Conservation (phyloP, 2,797 vertebrate species). For the Artibeus lituratus region DNA sequence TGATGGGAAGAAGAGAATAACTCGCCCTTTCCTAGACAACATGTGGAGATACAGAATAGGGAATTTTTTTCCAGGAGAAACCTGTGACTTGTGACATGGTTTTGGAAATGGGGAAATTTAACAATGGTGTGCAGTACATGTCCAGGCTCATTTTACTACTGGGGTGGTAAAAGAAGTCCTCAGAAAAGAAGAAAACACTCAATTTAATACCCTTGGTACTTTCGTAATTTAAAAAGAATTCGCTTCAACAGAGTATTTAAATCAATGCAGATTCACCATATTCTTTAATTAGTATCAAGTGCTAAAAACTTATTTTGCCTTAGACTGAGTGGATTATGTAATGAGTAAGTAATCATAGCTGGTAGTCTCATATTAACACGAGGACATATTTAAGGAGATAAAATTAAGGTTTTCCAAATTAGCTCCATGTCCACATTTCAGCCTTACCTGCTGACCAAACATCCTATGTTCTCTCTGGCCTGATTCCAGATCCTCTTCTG, state of each 20-base stretch:
- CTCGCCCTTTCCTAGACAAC: neutral
- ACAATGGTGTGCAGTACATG: neutral
- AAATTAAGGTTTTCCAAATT: neutral
- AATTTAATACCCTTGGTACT: neutral
- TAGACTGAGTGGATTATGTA: neutral
- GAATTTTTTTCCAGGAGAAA: neutral
- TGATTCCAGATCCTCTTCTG: constrained; percentile 89
- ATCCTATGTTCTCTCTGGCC: constrained; percentile 84
- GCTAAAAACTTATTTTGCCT: neutral
- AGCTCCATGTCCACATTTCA: neutral
- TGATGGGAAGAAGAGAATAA: neutral
- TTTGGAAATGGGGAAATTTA: neutral
- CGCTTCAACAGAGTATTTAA: neutral
- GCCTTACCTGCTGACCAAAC: constrained; percentile 85
- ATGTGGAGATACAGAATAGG: neutral
- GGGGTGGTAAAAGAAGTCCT: neutral
- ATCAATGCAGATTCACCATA: neutral
- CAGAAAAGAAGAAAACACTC: neutral
- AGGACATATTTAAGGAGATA: neutral
- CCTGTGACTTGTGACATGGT: neutral
- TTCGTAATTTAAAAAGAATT: neutral
- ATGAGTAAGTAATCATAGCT: neutral
- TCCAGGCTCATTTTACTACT: neutral
- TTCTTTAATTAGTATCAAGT: neutral
- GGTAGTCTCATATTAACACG: neutral